Conservation (phyloP, 2,888 invertebrate species). For the Morpho achilles region DNA sequence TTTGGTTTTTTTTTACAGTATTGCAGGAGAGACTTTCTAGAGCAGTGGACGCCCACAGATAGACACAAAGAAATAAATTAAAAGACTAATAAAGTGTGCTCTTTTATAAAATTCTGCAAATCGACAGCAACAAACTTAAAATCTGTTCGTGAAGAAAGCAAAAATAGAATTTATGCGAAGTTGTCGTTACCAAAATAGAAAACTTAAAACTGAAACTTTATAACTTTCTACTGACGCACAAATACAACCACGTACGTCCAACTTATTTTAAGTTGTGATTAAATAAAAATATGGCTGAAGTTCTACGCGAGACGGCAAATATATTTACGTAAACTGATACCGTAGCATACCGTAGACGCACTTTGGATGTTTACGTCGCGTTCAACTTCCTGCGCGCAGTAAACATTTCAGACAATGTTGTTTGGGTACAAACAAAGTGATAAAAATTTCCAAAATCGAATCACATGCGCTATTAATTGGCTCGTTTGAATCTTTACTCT, state of each 20-base stretch:
- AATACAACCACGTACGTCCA: constrained; percentile 14
- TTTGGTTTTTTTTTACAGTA: too few species aligned
- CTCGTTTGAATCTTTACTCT: constrained; percentile 41
- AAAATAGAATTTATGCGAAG: background rate
- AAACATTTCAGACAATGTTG: constrained; percentile 28
- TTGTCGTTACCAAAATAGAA: constrained; percentile 5
- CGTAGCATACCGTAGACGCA: constrained; percentile 24
- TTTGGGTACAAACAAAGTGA: constrained; percentile 44
- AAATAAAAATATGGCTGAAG: constrained; percentile 27
- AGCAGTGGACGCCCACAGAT: too few species aligned
- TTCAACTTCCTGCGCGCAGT: constrained; percentile 30
- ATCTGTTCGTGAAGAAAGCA: too few species aligned
- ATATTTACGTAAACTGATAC: constrained; percentile 25
- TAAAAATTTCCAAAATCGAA: constrained; percentile 55
- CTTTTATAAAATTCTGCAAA: too few species aligned
- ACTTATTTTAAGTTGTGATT: constrained; percentile 27
- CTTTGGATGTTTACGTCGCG: constrained; percentile 37
- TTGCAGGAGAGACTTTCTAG: too few species aligned
- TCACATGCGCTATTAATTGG: constrained; percentile 55
- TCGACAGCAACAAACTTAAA: too few species aligned
- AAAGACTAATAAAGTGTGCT: too few species aligned
- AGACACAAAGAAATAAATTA: too few species aligned
- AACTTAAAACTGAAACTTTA: constrained; percentile 1
- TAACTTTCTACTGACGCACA: constrained; percentile 10
- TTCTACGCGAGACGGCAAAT: constrained; percentile 22